Percentiles rank a stretch among this genome's conserved stretches.
These are phyloP conservation scores for Hippocampus zosterae DNA, from an alignment of 2,113 vertebrate genomes.

Conservation along the genomic window DNA sequence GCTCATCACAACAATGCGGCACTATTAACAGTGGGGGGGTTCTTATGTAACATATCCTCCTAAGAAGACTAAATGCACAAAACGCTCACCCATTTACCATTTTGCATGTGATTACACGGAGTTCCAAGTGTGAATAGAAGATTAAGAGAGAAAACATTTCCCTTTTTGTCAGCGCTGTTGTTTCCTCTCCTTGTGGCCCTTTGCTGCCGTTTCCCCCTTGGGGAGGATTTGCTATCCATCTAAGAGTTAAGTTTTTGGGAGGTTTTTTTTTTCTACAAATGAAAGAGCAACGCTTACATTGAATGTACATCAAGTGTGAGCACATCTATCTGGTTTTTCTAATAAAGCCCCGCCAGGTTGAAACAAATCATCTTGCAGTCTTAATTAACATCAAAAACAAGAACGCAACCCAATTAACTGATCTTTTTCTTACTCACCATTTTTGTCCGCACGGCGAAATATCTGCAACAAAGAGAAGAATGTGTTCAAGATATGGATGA, in stretches of 20 bases:
- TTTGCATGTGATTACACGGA: conserved; percentile 27
- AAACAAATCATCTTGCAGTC: not conserved
- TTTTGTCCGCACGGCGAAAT: conserved; percentile 74
- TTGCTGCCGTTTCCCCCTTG: conserved; percentile 9
- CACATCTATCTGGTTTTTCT: not conserved
- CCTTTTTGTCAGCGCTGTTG: conserved; percentile 25
- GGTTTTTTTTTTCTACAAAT: conserved; percentile 2
- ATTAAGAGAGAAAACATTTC: conserved; percentile 20
- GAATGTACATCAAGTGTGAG: not conserved
- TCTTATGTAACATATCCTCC: conserved; percentile 39
- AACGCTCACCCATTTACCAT: conserved; percentile 31
- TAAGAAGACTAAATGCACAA: conserved; percentile 24
- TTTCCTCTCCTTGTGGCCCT: not conserved
- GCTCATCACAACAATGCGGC: conserved; percentile 13
- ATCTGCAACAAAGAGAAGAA: conserved; percentile 61
- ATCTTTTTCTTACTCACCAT: conserved; percentile 63
- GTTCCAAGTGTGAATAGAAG: conserved; percentile 29
- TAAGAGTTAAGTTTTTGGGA: not conserved
- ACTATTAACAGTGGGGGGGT: conserved; percentile 35
- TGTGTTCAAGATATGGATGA: conserved; percentile 3
- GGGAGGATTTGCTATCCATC: conserved; percentile 3
- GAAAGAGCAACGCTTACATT: not conserved
- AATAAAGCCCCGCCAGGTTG: too few species aligned
- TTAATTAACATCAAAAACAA: conserved; percentile 23
- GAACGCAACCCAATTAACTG: conserved; percentile 10